Percentiles rank a stretch among this genome's conserved stretches.
These are phyloP conservation scores for Eunapius fragilis DNA, from an alignment of 37 sponge, comb jelly and placozoan species.

Conservation along the genomic window DNA sequence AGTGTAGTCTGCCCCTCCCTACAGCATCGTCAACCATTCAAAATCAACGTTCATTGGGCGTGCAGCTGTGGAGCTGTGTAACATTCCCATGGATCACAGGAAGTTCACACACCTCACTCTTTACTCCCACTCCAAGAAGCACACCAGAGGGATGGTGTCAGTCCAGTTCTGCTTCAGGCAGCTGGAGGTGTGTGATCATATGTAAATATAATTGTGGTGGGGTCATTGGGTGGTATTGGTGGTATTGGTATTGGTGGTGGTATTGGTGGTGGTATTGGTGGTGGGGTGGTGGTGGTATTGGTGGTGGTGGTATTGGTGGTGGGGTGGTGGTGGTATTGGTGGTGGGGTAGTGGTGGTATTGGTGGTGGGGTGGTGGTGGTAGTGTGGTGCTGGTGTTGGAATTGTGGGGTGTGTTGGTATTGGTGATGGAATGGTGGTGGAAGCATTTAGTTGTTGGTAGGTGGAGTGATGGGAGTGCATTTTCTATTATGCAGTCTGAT, in stretches of 20 bases:
- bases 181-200: conserved; percentile 16
- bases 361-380: too few relatives aligned
- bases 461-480: background rate
- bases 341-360: background rate
- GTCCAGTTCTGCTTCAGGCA: conserved; percentile 38
- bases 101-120: background rate
- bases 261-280: conserved; percentile 40
- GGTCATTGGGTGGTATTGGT: too few relatives aligned
- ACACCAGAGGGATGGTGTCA: conserved; percentile 26
- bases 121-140: background rate
- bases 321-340: too few relatives aligned
- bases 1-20: background rate
- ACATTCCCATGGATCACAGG: background rate
- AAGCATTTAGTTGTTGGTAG: too few relatives aligned
- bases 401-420: too few relatives aligned
- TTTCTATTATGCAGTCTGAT: background rate
- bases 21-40: background rate
- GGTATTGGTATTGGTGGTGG: conserved; percentile 28
- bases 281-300: background rate
- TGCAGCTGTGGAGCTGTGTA: background rate
- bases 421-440: too few relatives aligned
- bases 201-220: too few relatives aligned
- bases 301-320: background rate
- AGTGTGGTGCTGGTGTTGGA: too few relatives aligned
- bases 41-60: background rate